Evolutionary conservation across 2,888 invertebrate species (phyloP).

Genomic region (Caenorhabditis virilis): DNA sequence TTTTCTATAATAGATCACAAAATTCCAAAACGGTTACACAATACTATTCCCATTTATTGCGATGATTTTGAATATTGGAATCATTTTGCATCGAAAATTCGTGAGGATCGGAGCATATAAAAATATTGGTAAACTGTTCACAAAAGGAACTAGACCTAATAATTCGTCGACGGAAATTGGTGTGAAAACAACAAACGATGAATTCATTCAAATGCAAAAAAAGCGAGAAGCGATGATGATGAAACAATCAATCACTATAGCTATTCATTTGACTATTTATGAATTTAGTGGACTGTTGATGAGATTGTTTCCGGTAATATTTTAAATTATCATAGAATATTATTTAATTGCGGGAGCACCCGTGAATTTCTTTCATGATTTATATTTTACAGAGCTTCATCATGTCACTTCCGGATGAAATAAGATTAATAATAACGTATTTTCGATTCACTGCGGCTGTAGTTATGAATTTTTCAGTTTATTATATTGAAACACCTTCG

Average conservation of each 20-base stretch:
- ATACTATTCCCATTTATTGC: background rate
- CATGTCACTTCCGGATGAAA: background rate
- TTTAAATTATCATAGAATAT: too few species aligned
- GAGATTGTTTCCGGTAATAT: background rate
- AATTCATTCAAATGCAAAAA: background rate
- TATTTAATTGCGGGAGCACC: too few species aligned
- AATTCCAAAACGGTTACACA: background rate
- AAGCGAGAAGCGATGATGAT: background rate
- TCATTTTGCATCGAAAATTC: background rate
- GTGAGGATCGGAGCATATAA: background rate
- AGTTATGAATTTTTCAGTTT: background rate
- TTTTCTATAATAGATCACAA: background rate
- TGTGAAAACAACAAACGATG: background rate
- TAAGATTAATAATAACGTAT: background rate
- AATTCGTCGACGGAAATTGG: too few species aligned
- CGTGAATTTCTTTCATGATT: too few species aligned
- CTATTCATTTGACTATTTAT: background rate
- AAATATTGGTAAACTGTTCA: too few species aligned
- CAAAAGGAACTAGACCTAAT: too few species aligned
- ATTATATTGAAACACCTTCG: background rate
- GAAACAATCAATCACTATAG: background rate
- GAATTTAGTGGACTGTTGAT: background rate
- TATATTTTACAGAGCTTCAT: background rate
- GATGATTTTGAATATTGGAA: background rate
- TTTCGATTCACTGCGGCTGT: background rate